Base-by-base conservation (phyloP, 2,888 invertebrate species). In the Ophraella communa region DNA sequence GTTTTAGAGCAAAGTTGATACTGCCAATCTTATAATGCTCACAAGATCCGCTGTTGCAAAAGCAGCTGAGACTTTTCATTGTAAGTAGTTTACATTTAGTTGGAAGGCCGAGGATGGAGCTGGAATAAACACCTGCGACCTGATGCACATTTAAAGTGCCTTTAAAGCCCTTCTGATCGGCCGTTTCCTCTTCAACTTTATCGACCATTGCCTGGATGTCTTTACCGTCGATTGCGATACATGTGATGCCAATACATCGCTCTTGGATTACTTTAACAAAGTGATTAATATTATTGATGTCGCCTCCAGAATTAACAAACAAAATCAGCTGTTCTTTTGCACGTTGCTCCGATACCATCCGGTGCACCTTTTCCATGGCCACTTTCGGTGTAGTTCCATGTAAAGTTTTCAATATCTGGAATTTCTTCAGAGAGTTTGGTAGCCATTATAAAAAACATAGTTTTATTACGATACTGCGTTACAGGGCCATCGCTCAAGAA, bases 401-500 rank as follows among this genome's bases (percentile, higher is more conserved):
- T 71, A 53, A 64, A 72, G 23, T 65, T 56, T 23, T 67, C 52
- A 62, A 76, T 52, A 61, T 72, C 66, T 55, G 75, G 76, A 47
- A 64, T 67, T 23, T 72, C 58, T 17, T 73, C 65, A 64, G 58
- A 47, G 33, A 78, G 24, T 68, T 72, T 73, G 65, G 69, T 75
- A 33, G 49, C 75, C 57, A 80, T 59, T 14, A 60, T 18, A 35
- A 17, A 21, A 53, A 53, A 53, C 35, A 53, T 53, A 7, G 33
- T 35, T 35, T 53, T 35, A 53, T 53, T 53, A 8, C 53, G n/a
- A 10, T 53, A 52, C 11, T 42, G 27, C 3, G 42, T 60, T 23
- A 76, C 76, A 49, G 77, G 78, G 53, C 77, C 70, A 69, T 80
- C 77, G 45, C 75, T 78, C 18, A 78, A 59, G 71, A 79, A 80